A percentile compares a stretch with the other conserved stretches of the same genome.
Conservation (phyloP, 2,113 vertebrate genomes). For the Semicossyphus pulcher region DNA sequence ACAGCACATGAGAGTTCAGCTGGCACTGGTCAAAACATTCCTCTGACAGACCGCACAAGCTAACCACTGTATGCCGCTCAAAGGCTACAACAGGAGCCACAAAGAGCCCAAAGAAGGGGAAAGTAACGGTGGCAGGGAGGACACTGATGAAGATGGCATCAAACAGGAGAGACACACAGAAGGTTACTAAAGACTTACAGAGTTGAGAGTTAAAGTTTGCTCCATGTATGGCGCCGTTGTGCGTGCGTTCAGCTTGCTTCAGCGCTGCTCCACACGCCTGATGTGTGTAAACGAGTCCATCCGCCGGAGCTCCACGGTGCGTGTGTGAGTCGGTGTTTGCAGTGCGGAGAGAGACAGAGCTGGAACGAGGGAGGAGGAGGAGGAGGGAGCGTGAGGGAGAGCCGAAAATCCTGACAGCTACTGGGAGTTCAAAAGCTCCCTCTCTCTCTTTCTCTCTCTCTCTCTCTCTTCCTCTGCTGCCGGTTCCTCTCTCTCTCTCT, state of each 20-base stretch:
- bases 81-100: conserved; percentile 58
- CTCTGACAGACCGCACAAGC: conserved; percentile 73
- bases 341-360: conserved; percentile 52
- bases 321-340: conserved; percentile 57
- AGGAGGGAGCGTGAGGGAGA: conserved; percentile 45
- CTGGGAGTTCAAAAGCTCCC: conserved; percentile 77
- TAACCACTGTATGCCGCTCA: conserved; percentile 62
- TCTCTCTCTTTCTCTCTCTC: conserved; percentile 74
- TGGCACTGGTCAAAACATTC: conserved; percentile 76
- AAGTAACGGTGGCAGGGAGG: conserved; percentile 18
- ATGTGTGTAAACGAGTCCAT: conserved; percentile 78
- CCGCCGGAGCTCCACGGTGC: conserved; percentile 57
- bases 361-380: conserved; percentile 52
- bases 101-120: conserved; percentile 64
- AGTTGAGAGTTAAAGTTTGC: conserved; percentile 87
- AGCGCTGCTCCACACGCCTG: conserved; percentile 75
- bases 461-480: conserved; percentile 67
- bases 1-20: conserved; percentile 58
- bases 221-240: conserved; percentile 85
- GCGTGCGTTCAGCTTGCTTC: conserved; percentile 64
- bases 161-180: conserved; percentile 9
- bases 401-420: conserved; percentile 73
- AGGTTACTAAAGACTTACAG: conserved; percentile 76
- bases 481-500: conserved; percentile 41
- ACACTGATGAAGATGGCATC: conserved; percentile 46